Evolutionary conservation across 1,140 invertebrate species (phyloP).

Genomic region (Leptinotarsa undecemlineata): DNA sequence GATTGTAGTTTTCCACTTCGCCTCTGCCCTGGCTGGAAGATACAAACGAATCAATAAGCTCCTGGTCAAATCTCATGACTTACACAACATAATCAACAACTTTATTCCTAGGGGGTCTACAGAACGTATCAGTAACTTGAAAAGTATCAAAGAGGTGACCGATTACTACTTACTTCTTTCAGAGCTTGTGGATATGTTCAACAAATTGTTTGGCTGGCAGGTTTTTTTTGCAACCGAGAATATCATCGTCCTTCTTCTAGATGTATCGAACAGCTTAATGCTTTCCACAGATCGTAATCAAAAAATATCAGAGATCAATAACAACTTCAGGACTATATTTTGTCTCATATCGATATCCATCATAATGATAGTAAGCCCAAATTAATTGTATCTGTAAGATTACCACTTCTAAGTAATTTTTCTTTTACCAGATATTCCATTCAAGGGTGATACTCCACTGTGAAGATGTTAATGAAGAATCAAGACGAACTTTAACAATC

Average conservation of each 20-base stretch:
- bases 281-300: constrained; percentile 10
- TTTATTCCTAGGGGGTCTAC: not conserved
- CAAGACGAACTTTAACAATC: constrained; percentile 10
- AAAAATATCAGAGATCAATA: not conserved
- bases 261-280: constrained; percentile 9
- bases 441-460: constrained; percentile 7
- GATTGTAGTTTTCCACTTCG: constrained; percentile 7
- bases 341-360: constrained; percentile 9
- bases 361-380: constrained; percentile 9
- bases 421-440: constrained; percentile 3
- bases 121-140: constrained; percentile 14
- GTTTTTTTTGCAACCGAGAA: constrained; percentile 17
- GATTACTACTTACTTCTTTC: constrained; percentile 20
- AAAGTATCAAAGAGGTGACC: constrained; percentile 20
- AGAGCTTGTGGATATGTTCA: constrained; percentile 23
- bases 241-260: constrained; percentile 1
- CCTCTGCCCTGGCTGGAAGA: not conserved
- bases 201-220: constrained; percentile 22
- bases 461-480: constrained; percentile 16
- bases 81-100: constrained; percentile 22
- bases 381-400: not conserved
- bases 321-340: constrained; percentile 8
- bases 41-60: constrained; percentile 19
- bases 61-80: constrained; percentile 11
- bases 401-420: not conserved